These are phyloP conservation scores for Cnemophilus loriae DNA, from an alignment of 2,113 vertebrate species.

Conservation along the genomic window DNA sequence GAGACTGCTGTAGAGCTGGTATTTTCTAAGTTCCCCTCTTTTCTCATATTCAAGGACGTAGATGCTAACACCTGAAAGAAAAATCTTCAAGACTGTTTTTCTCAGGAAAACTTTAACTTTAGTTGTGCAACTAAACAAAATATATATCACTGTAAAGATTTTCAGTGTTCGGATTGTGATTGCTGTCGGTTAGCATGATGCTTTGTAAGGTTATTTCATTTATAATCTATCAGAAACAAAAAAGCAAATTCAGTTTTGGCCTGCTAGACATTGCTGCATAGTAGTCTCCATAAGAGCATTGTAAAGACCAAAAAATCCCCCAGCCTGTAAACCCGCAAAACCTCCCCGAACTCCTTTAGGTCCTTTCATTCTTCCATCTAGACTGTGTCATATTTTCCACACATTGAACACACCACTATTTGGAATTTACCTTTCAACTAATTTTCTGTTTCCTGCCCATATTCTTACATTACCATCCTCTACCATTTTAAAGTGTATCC, in stretches of 20 bases:
- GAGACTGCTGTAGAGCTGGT: background rate
- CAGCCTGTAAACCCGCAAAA: background rate
- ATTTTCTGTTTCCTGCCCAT: slow-evolving; percentile 53
- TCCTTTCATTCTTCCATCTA: background rate
- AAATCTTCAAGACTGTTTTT: background rate
- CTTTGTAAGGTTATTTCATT: background rate
- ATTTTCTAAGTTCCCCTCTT: background rate
- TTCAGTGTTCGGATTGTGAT: background rate
- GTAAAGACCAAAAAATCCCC: background rate
- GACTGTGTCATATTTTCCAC: background rate
- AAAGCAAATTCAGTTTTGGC: background rate
- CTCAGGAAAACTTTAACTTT: background rate
- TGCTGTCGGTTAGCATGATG: background rate
- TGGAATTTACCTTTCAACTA: slow-evolving; percentile 27
- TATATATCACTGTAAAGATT: background rate
- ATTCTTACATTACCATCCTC: slow-evolving; percentile 31
- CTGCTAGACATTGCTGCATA: background rate
- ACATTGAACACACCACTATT: background rate
- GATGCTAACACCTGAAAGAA: background rate
- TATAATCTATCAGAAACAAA: background rate
- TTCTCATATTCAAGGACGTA: slow-evolving; percentile 9
- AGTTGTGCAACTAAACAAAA: background rate
- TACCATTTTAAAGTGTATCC: slow-evolving; percentile 51
- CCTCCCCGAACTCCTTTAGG: background rate
- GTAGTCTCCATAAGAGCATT: background rate